A percentile compares a stretch with the other conserved stretches of the same genome.
Evolutionary conservation across 2,888 invertebrate species (phyloP).

Genomic region (Harpagoxenus sublaevis): DNA sequence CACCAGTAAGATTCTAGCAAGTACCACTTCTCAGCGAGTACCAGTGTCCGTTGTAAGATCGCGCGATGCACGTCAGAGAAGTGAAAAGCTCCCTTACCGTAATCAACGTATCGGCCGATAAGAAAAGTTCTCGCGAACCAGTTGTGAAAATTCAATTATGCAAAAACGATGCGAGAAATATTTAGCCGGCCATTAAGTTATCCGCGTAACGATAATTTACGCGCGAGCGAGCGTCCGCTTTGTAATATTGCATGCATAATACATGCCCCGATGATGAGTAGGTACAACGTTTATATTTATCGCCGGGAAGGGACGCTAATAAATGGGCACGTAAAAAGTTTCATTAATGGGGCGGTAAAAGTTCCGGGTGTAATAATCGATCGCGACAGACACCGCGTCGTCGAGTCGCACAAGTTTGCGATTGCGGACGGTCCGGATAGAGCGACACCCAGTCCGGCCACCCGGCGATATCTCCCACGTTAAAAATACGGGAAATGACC

Average conservation of each 20-base stretch:
- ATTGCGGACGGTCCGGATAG: not conserved
- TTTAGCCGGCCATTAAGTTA: constrained; percentile 47
- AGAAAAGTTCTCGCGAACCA: constrained; percentile 26
- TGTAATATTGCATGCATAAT: constrained; percentile 49
- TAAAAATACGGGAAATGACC: constrained; percentile 72
- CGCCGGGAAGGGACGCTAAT: constrained; percentile 19
- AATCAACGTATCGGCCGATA: not conserved
- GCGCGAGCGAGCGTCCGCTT: constrained; percentile 5
- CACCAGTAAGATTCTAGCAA: not conserved
- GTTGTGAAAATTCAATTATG: constrained; percentile 53
- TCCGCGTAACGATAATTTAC: constrained; percentile 44
- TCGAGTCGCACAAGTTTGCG: not conserved
- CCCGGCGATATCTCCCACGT: constrained; percentile 65
- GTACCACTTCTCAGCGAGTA: not conserved
- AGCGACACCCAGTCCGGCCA: not conserved
- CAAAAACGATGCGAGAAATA: constrained; percentile 47
- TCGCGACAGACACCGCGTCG: not conserved
- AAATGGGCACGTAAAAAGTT: constrained; percentile 41
- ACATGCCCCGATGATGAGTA: constrained; percentile 7
- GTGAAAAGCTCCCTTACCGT: not conserved
- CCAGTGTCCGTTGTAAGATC: constrained; percentile 29
- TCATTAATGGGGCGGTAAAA: constrained; percentile 26
- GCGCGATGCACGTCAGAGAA: not conserved
- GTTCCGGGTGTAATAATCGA: constrained; percentile 6
- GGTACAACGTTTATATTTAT: constrained; percentile 24